Percentiles rank a stretch among this genome's conserved stretches.
These are phyloP conservation scores for Caerostris darwini DNA, from an alignment of 1,140 invertebrate genomes.

Conservation along the genomic window DNA sequence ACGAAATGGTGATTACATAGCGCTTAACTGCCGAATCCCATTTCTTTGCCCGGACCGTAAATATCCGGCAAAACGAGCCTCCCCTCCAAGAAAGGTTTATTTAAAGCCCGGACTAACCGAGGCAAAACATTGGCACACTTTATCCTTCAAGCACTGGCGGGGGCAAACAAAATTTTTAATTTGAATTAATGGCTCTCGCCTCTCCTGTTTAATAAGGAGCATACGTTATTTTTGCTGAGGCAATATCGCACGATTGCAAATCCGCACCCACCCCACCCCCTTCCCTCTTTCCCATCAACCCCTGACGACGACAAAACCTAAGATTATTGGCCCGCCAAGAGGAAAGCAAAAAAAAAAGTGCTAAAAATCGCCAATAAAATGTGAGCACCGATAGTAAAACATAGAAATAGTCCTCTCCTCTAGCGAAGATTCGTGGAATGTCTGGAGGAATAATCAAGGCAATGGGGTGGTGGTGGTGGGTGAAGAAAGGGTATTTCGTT, in stretches of 20 bases:
- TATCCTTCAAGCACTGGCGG: constrained; percentile 50
- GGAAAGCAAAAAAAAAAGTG: constrained; percentile 49
- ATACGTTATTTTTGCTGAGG: constrained; percentile 74
- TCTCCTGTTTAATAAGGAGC: constrained; percentile 69
- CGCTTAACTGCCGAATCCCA: constrained; percentile 77
- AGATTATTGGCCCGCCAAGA: constrained; percentile 30
- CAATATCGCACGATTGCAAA: constrained; percentile 71
- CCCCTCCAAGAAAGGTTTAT: constrained; percentile 59
- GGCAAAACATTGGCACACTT: constrained; percentile 74
- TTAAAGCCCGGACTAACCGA: constrained; percentile 48
- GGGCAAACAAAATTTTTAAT: constrained; percentile 77
- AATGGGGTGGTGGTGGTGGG: not conserved
- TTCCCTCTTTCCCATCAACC: not conserved
- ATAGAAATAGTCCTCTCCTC: constrained; percentile 48
- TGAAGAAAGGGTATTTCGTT: not conserved
- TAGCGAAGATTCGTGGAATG: constrained; percentile 20
- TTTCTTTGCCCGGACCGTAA: constrained; percentile 75
- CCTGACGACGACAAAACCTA: constrained; percentile 11
- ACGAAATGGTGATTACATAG: constrained; percentile 77
- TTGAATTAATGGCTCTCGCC: constrained; percentile 66
- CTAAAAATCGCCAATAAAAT: constrained; percentile 78
- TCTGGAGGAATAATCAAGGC: constrained; percentile 64
- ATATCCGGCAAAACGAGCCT: constrained; percentile 72
- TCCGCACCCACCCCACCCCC: not conserved
- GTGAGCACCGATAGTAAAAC: constrained; percentile 75